These are phyloP conservation scores for Noctua fimbriata DNA, from an alignment of 2,888 invertebrate genomes.

Conservation along the genomic window DNA sequence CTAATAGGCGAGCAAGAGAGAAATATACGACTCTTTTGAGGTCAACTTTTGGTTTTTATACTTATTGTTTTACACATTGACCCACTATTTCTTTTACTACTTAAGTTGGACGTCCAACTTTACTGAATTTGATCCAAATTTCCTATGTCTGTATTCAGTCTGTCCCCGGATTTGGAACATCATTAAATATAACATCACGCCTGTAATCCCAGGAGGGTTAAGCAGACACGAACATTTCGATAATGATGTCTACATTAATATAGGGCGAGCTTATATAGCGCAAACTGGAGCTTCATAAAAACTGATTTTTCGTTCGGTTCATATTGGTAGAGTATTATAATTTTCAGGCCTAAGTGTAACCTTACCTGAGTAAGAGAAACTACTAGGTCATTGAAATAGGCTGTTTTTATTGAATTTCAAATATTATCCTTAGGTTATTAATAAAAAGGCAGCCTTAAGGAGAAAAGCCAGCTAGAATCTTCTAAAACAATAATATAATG, in stretches of 20 bases:
- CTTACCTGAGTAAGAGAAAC: neutral
- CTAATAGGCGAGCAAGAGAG: constrained; percentile 13
- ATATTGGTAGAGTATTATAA: too few relatives aligned
- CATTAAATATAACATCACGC: neutral
- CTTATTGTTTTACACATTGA: constrained; percentile 43
- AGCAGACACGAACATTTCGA: neutral
- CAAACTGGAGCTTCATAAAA: too few relatives aligned
- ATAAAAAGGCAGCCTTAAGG: neutral
- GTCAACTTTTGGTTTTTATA: constrained; percentile 40
- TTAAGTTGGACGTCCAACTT: constrained; percentile 15
- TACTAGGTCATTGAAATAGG: neutral
- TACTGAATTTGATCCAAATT: constrained; percentile 10
- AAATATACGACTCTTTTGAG: constrained; percentile 19
- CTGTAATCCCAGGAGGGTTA: neutral
- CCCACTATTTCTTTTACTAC: constrained; percentile 36
- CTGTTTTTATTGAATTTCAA: neutral
- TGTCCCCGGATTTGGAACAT: neutral
- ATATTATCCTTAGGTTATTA: neutral
- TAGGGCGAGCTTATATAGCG: neutral
- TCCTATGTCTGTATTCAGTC: neutral
- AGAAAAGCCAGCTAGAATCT: neutral
- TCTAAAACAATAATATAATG: constrained; percentile 1
- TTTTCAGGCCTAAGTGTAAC: neutral
- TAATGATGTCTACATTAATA: neutral
- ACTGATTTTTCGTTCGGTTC: too few relatives aligned